phyloP scores from a whole-genome alignment of 2,888 invertebrate species.

The Agelastica alni region DNA sequence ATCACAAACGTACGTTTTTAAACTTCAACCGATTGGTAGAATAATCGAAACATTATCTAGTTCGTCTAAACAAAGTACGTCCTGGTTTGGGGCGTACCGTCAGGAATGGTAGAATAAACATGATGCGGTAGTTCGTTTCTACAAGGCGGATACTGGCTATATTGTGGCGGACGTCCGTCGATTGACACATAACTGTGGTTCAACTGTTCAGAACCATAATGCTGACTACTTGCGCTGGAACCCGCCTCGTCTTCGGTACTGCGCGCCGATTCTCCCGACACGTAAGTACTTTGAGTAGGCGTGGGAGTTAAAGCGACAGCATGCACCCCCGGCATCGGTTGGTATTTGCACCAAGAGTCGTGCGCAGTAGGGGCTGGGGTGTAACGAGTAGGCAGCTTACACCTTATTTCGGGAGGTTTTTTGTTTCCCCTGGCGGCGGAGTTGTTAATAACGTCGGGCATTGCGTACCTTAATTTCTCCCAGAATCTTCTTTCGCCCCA shows the following conservation, averaged over 20 bases:
- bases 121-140: constrained; percentile 50
- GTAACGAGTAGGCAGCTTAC: constrained; percentile 66
- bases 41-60: constrained; percentile 6
- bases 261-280: constrained; percentile 62
- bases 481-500: constrained; percentile 84
- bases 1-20: too few relatives aligned
- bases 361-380: constrained; percentile 75
- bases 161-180: constrained; percentile 57
- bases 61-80: constrained; percentile 55
- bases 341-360: constrained; percentile 73
- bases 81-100: constrained; percentile 53
- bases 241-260: constrained; percentile 62
- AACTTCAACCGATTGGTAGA: background rate
- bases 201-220: constrained; percentile 67
- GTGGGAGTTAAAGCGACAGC: constrained; percentile 63
- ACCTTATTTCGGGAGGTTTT: constrained; percentile 61
- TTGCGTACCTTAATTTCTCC: constrained; percentile 77
- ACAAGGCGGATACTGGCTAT: constrained; percentile 49
- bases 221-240: constrained; percentile 61
- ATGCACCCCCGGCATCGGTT: constrained; percentile 63
- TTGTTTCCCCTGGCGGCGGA: constrained; percentile 61
- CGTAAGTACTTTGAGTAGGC: constrained; percentile 64
- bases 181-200: constrained; percentile 73
- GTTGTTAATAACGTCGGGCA: constrained; percentile 74
- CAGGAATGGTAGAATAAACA: constrained; percentile 57